Conservation (phyloP, 2,797 vertebrate species). For the Spondyliosoma cantharus region DNA sequence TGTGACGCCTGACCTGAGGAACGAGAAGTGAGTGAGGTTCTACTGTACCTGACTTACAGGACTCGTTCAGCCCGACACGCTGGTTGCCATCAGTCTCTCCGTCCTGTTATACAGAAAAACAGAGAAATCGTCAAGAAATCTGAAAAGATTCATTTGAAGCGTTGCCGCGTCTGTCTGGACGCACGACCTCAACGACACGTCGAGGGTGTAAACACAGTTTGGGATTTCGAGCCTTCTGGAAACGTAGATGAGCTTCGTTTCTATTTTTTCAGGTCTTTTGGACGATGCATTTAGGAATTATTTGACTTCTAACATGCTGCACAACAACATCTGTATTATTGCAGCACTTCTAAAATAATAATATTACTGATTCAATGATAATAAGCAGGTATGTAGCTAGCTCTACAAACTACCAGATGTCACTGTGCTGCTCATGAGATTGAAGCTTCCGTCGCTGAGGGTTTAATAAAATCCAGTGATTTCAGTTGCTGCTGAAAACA, state of each 20-base stretch:
- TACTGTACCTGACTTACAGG: slow-evolving; percentile 40
- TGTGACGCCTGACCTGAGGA: not conserved
- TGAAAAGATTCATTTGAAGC: too few species aligned
- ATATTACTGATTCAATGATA: too few species aligned
- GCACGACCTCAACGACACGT: too few species aligned
- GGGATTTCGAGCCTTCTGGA: too few species aligned
- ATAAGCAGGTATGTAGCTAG: not conserved
- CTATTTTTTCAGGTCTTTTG: too few species aligned
- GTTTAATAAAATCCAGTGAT: not conserved
- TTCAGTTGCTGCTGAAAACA: not conserved
- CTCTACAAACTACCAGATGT: not conserved
- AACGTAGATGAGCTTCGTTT: too few species aligned
- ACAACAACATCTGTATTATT: too few species aligned
- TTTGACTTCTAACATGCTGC: too few species aligned
- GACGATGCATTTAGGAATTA: too few species aligned
- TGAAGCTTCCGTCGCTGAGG: not conserved
- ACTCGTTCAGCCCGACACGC: not conserved
- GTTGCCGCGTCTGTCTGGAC: too few species aligned
- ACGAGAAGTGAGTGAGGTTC: not conserved
- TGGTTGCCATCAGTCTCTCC: not conserved
- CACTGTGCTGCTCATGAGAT: not conserved
- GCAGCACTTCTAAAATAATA: too few species aligned
- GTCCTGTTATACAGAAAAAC: slow-evolving; percentile 33
- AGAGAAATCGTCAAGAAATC: not conserved
- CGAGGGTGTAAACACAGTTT: too few species aligned